Conservation (phyloP, 2,888 invertebrate genomes). For the Stegana nigrithorax region DNA sequence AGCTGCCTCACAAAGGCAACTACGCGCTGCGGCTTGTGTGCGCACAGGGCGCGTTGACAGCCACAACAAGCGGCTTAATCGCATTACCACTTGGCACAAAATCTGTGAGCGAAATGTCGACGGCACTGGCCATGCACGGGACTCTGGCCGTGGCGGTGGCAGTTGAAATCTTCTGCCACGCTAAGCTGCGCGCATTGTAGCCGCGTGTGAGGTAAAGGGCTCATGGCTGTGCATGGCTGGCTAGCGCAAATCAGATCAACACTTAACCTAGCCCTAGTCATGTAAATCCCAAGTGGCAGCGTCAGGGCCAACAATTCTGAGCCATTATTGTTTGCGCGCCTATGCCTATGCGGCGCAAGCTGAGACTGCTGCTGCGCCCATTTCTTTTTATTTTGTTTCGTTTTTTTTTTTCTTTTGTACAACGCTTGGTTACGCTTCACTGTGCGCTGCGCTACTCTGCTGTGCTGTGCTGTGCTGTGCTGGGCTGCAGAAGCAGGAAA, state of each 20-base stretch:
- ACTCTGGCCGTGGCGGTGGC: not conserved
- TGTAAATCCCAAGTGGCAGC: constrained; percentile 3
- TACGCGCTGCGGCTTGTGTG: constrained; percentile 18
- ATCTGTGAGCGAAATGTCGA: constrained; percentile 1
- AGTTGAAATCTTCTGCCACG: not conserved
- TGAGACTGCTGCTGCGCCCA: no score
- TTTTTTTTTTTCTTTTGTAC: not conserved
- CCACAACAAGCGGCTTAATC: constrained; percentile 64
- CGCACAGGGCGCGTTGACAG: constrained; percentile 53
- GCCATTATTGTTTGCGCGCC: constrained; percentile 1
- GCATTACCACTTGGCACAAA: constrained; percentile 43
- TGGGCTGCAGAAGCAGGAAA: constrained; percentile 6
- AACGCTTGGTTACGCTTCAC: no score
- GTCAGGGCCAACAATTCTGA: no score
- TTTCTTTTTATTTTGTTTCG: not conserved
- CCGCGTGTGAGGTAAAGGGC: no score
- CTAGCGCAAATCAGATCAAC: constrained; percentile 21
- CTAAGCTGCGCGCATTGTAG: not conserved
- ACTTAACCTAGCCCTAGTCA: constrained; percentile 20
- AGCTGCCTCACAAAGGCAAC: constrained; percentile 62
- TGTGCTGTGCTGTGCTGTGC: not conserved
- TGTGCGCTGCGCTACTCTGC: not conserved
- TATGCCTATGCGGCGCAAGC: constrained; percentile 11
- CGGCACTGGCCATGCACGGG: not conserved
- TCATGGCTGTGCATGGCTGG: no score